Conservation (phyloP, 2,113 vertebrate genomes). For the Procavia capensis region DNA sequence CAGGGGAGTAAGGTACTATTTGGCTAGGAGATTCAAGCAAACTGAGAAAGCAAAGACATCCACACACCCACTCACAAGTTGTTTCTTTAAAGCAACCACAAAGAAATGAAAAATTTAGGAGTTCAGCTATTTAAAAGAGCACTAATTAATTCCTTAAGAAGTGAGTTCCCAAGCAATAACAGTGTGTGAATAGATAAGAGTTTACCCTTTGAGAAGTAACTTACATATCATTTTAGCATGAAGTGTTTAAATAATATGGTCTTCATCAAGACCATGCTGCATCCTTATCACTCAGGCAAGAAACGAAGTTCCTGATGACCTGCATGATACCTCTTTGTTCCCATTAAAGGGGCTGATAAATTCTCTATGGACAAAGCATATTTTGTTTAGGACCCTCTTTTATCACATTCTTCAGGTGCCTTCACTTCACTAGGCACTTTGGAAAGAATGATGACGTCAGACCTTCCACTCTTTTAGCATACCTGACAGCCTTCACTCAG, state of each 20-base stretch:
- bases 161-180: background rate
- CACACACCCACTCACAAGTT: background rate
- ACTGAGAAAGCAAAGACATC: background rate
- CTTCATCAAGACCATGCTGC: too few species aligned
- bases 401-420: background rate
- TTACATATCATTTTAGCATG: background rate
- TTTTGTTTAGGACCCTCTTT: background rate
- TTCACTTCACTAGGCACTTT: background rate
- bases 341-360: background rate
- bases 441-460: background rate
- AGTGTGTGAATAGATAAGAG: background rate
- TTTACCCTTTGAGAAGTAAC: background rate
- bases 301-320: background rate
- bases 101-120: background rate
- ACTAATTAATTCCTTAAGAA: conserved; percentile 3
- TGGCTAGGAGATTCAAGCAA: background rate
- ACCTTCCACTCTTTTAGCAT: background rate
- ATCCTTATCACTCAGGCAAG: background rate
- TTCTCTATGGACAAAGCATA: background rate
- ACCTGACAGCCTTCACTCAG: background rate
- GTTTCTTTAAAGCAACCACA: background rate
- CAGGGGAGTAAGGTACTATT: background rate
- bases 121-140: background rate
- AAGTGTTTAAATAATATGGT: background rate
- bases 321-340: background rate